phyloP scores from a whole-genome alignment of 2,888 invertebrate species.

The Apomyelois bistriatella region DNA sequence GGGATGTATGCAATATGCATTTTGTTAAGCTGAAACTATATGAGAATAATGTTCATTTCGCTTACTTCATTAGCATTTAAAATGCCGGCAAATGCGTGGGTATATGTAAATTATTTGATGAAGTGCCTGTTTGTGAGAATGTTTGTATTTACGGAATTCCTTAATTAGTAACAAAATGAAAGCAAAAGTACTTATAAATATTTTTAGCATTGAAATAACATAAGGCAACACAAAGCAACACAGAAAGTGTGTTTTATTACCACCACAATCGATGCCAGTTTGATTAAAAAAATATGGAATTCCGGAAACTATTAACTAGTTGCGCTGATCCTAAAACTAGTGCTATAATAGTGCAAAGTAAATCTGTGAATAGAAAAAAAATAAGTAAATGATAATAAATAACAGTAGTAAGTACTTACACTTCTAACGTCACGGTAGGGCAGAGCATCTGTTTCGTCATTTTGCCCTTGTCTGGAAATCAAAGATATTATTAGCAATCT shows the following conservation, averaged over 20 bases:
- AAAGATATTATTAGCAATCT: constrained; percentile 4
- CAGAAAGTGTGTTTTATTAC: neutral
- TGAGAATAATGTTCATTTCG: neutral
- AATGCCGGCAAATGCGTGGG: neutral
- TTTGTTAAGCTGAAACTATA: neutral
- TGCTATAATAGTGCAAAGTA: constrained; percentile 14
- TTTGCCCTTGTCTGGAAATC: constrained; percentile 89
- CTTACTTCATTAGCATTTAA: neutral
- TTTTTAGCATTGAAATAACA: neutral
- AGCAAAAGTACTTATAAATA: constrained; percentile 1
- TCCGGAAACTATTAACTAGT: neutral
- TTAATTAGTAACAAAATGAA: neutral
- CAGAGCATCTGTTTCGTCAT: constrained; percentile 93
- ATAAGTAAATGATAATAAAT: constrained; percentile 13
- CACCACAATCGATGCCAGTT: neutral
- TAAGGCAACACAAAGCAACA: constrained; percentile 4
- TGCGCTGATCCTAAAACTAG: neutral
- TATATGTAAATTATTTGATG: neutral
- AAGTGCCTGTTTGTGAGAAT: neutral
- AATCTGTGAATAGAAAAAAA: constrained; percentile 16
- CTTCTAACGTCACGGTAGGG: constrained; percentile 90
- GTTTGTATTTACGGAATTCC: neutral
- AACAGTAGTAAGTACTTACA: constrained; percentile 83
- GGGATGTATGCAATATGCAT: too few species aligned
- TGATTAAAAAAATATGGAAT: neutral